A percentile compares a stretch with the other conserved stretches of the same genome.
These are phyloP conservation scores for Hydriomena furcata DNA, from an alignment of 2,888 invertebrate species.

Conservation along the genomic window DNA sequence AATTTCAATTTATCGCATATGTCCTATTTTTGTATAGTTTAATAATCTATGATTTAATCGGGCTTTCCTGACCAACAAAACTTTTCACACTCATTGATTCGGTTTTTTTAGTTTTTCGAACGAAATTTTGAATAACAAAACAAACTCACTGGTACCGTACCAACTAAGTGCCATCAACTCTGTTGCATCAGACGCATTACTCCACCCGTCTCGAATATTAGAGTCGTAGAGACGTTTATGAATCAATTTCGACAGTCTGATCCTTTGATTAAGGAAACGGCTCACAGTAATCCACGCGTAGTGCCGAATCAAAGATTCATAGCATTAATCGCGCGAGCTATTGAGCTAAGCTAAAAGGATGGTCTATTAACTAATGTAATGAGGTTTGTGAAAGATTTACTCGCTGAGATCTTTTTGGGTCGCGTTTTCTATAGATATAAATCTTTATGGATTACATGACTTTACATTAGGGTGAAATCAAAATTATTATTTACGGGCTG, in stretches of 20 bases:
- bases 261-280: conserved; percentile 32
- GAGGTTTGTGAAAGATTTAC: conserved; percentile 24
- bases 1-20: no score
- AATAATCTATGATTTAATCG: no score
- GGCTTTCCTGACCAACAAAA: no score
- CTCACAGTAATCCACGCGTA: conserved; percentile 18
- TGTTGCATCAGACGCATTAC: conserved; percentile 41
- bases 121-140: no score
- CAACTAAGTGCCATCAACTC: conserved; percentile 24
- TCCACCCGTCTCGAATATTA: conserved; percentile 33
- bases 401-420: conserved; percentile 6
- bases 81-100: no score
- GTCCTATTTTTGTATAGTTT: no score
- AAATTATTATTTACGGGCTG: no score
- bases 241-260: conserved; percentile 31
- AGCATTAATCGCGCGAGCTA: conserved; percentile 26
- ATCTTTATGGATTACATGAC: conserved; percentile 2
- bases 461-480: no score
- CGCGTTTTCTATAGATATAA: conserved; percentile 7
- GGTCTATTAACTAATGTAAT: conserved; percentile 26
- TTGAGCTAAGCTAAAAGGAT: conserved; percentile 26
- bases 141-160: conserved; percentile 3
- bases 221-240: conserved; percentile 29
- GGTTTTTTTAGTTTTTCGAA: no score
- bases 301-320: conserved; percentile 29